Evolutionary conservation across 2,797 vertebrate genomes (phyloP).

Genomic region (Pyrocephalus nanus): DNA sequence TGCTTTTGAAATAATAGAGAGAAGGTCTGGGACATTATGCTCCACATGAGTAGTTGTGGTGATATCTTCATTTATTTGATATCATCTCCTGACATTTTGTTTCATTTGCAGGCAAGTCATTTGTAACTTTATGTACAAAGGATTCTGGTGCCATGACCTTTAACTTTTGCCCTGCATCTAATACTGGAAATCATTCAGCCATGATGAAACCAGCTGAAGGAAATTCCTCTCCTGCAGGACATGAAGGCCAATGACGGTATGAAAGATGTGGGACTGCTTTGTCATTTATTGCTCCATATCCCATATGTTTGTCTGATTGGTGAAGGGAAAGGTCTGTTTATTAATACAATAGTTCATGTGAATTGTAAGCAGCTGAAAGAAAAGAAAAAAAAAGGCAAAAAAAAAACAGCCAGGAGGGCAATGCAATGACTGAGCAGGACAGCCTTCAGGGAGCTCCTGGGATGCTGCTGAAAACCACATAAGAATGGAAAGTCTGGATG

Average conservation of each 20-base stretch:
- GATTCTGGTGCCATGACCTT: slow-evolving; percentile 21
- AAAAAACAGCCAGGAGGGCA: neutral
- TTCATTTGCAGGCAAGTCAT: neutral
- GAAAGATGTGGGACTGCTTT: slow-evolving; percentile 14
- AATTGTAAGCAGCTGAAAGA: neutral
- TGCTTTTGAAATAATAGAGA: slow-evolving; percentile 27
- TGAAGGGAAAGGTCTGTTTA: slow-evolving; percentile 18
- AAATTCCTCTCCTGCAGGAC: slow-evolving; percentile 22
- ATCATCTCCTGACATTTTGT: neutral
- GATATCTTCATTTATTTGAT: slow-evolving; percentile 46
- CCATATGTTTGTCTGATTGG: neutral
- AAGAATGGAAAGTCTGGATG: neutral
- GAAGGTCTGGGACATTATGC: slow-evolving; percentile 22
- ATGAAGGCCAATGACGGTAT: neutral
- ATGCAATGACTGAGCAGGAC: neutral
- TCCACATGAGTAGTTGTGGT: slow-evolving; percentile 28
- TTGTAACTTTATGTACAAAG: neutral
- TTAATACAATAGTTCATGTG: neutral
- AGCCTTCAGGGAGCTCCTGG: neutral
- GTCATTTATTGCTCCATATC: slow-evolving; percentile 22
- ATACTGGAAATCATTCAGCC: slow-evolving; percentile 13
- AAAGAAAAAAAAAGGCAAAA: fast-evolving
- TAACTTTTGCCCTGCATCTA: slow-evolving; percentile 33
- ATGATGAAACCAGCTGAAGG: slow-evolving; percentile 8
- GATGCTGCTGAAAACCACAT: neutral